These are phyloP conservation scores for Phaenicophaeus curvirostris DNA, from an alignment of 2,797 vertebrate species.

Conservation along the genomic window DNA sequence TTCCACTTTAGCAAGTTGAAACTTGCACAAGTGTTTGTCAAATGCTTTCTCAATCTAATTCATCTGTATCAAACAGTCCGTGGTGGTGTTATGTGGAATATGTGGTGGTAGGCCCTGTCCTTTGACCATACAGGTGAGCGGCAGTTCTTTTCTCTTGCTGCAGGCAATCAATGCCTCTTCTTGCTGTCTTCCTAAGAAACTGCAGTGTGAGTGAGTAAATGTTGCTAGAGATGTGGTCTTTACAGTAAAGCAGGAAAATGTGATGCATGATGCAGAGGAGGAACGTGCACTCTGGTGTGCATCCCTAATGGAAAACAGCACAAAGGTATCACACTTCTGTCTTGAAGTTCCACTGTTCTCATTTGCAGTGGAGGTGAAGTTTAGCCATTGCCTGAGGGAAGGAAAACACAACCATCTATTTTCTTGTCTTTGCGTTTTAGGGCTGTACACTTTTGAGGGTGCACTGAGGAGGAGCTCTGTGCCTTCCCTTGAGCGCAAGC, in stretches of 20 bases:
- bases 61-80: background rate
- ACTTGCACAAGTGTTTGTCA: background rate
- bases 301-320: background rate
- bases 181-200: background rate
- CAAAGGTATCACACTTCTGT: background rate
- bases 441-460: background rate
- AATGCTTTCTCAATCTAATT: background rate
- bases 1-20: background rate
- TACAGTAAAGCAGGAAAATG: background rate
- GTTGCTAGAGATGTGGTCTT: background rate
- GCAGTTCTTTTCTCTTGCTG: background rate
- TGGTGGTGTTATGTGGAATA: background rate
- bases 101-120: background rate
- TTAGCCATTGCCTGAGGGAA: background rate
- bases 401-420: background rate
- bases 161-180: background rate
- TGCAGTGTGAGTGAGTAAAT: background rate
- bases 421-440: background rate
- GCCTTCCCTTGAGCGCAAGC: background rate
- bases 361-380: background rate
- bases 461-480: background rate
- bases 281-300: background rate
- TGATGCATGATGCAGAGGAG: background rate
- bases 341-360: background rate
- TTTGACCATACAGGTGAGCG: background rate